Conservation (phyloP, 2,888 invertebrate species). For the Cecidostiba fungosa region DNA sequence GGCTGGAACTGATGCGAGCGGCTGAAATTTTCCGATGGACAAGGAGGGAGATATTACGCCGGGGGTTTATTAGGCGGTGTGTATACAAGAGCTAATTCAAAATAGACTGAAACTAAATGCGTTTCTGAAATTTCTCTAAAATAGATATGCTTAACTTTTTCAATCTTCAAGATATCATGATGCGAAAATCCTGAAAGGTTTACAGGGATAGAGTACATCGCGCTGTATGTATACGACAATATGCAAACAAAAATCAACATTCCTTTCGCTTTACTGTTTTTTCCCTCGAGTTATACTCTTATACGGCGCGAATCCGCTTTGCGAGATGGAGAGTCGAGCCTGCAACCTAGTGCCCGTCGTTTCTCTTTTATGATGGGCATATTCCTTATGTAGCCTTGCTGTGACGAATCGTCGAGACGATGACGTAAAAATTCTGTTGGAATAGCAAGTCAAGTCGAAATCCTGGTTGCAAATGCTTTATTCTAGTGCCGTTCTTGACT, state of each 20-base stretch:
- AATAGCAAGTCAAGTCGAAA: not conserved
- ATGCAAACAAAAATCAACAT: slow-evolving; percentile 4
- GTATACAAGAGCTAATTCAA: too few relatives aligned
- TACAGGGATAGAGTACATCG: not conserved
- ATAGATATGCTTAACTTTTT: too few relatives aligned
- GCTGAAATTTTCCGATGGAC: too few relatives aligned
- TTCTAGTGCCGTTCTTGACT: not conserved
- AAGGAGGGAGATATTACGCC: too few relatives aligned
- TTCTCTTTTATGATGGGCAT: slow-evolving; percentile 15
- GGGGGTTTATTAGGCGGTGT: too few relatives aligned
- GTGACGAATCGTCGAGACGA: not conserved
- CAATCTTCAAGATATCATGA: not conserved
- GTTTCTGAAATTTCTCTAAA: too few relatives aligned
- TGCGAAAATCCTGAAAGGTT: not conserved
- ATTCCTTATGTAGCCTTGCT: not conserved
- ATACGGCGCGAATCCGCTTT: not conserved
- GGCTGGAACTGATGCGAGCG: too few relatives aligned
- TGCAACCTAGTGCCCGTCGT: slow-evolving; percentile 20
- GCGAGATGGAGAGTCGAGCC: not conserved
- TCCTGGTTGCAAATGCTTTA: not conserved
- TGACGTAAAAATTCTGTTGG: not conserved
- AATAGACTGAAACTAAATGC: too few relatives aligned
- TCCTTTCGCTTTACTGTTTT: not conserved
- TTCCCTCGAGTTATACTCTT: not conserved
- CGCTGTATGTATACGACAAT: not conserved